phyloP scores from a whole-genome alignment of 2,797 vertebrate species.

The Macropodus opercularis region DNA sequence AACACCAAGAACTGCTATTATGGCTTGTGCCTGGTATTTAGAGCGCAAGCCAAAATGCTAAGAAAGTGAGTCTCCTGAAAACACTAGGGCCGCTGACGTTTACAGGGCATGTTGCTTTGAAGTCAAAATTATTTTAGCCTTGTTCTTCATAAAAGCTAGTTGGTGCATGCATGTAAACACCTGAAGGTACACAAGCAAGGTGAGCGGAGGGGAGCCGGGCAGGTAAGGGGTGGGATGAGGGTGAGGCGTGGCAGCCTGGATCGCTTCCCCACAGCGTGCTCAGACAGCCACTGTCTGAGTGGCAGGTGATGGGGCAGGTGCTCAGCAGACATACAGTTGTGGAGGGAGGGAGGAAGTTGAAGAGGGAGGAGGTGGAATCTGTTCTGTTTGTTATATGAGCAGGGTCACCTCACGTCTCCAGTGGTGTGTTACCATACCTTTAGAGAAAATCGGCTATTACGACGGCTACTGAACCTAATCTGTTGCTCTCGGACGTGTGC shows the following conservation, averaged over 20 bases:
- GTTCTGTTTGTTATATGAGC: conserved; percentile 39
- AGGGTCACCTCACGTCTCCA: conserved; percentile 24
- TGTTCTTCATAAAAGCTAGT: conserved; percentile 24
- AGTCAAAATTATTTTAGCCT: conserved; percentile 30
- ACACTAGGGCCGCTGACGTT: conserved; percentile 30
- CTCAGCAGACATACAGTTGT: conserved; percentile 62
- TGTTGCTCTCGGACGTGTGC: conserved; percentile 4
- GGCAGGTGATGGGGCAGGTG: conserved; percentile 82
- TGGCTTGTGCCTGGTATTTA: conserved; percentile 54
- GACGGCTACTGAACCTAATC: neutral
- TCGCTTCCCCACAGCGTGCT: conserved; percentile 28
- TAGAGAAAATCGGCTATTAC: neutral
- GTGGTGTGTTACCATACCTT: neutral
- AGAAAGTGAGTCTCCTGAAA: conserved; percentile 48
- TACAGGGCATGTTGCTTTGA: conserved; percentile 19
- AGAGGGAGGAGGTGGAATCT: conserved; percentile 30
- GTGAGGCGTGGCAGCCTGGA: conserved; percentile 55
- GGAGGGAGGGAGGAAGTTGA: conserved; percentile 29
- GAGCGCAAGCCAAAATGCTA: conserved; percentile 43
- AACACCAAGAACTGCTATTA: conserved; percentile 69
- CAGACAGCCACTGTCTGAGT: conserved; percentile 62
- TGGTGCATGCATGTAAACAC: conserved; percentile 14
- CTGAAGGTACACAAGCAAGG: conserved; percentile 2
- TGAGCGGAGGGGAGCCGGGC: conserved; percentile 7
- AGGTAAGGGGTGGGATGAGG: conserved; percentile 16